Evolutionary conservation across 64 coral and sea anemone genomes (phyloP).

Genomic region (Trachythela sp.): DNA sequence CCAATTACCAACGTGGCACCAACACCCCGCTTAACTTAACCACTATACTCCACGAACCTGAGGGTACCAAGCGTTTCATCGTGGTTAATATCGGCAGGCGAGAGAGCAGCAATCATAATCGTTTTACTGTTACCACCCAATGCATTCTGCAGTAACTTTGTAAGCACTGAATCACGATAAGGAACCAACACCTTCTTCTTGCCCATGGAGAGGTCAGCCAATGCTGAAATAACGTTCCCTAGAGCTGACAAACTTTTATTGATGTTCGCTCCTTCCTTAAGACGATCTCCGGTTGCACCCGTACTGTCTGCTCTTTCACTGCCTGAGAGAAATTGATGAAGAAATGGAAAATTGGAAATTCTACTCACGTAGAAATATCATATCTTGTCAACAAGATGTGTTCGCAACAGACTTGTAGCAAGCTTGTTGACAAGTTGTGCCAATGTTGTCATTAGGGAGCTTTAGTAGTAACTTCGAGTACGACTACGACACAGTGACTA

Average conservation of each 20-base stretch:
- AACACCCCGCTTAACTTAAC: background rate
- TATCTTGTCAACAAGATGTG: too few species aligned
- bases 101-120: constrained; percentile 97
- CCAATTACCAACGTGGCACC: too few species aligned
- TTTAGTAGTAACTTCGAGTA: too few species aligned
- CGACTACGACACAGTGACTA: too few species aligned
- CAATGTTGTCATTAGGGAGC: too few species aligned
- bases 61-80: constrained; percentile 92
- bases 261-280: constrained; percentile 98
- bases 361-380: too few species aligned
- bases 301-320: constrained; percentile 99
- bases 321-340: constrained; percentile 31
- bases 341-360: background rate
- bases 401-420: too few species aligned
- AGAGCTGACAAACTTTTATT: constrained; percentile 93
- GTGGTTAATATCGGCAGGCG: constrained; percentile 98
- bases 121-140: constrained; percentile 99
- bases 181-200: constrained; percentile 99
- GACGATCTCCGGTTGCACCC: constrained; percentile 90
- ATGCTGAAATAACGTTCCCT: constrained; percentile 91
- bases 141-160: constrained; percentile 95
- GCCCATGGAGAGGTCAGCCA: constrained; percentile 95
- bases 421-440: too few species aligned
- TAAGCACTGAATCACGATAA: constrained; percentile 92
- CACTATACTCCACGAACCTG: constrained; percentile 36